Conservation (phyloP, 1,140 invertebrate genomes). For the Periplaneta americana region DNA sequence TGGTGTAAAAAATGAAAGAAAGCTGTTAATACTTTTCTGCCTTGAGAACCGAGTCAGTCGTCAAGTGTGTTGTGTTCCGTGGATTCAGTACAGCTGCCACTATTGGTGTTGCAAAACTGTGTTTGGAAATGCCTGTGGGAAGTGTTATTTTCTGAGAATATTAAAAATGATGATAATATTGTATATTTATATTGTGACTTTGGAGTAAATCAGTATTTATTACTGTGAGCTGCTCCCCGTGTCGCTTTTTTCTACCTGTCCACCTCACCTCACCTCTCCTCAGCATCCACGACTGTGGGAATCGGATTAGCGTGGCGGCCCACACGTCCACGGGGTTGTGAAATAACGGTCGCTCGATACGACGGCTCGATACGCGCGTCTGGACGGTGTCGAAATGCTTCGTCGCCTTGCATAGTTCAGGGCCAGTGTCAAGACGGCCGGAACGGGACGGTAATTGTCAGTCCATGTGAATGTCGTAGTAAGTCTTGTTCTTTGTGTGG, state of each 20-base stretch:
- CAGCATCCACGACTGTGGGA: too few species aligned
- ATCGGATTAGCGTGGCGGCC: too few species aligned
- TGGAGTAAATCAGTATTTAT: conserved; percentile 25
- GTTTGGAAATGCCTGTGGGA: conserved; percentile 25
- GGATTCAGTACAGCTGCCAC: conserved; percentile 8
- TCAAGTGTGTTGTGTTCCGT: conserved; percentile 6
- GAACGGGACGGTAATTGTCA: too few species aligned
- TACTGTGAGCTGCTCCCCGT: conserved; percentile 16
- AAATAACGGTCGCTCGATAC: too few species aligned
- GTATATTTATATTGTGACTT: conserved; percentile 25
- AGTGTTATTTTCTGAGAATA: conserved; percentile 51
- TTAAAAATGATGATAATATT: conserved; percentile 40
- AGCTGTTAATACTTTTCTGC: conserved; percentile 6
- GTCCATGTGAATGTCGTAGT: too few species aligned
- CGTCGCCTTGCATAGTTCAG: too few species aligned
- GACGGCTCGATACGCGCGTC: too few species aligned
- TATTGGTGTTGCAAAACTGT: conserved; percentile 13
- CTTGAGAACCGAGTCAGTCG: not conserved
- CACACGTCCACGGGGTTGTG: too few species aligned
- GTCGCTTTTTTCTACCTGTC: not conserved
- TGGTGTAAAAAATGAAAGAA: conserved; percentile 6
- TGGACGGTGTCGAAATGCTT: too few species aligned
- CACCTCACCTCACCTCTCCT: not conserved
- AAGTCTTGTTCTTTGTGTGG: too few species aligned
- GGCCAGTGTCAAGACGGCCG: too few species aligned